Conservation (phyloP, 2,888 invertebrate genomes). For the Galeruca laticollis region DNA sequence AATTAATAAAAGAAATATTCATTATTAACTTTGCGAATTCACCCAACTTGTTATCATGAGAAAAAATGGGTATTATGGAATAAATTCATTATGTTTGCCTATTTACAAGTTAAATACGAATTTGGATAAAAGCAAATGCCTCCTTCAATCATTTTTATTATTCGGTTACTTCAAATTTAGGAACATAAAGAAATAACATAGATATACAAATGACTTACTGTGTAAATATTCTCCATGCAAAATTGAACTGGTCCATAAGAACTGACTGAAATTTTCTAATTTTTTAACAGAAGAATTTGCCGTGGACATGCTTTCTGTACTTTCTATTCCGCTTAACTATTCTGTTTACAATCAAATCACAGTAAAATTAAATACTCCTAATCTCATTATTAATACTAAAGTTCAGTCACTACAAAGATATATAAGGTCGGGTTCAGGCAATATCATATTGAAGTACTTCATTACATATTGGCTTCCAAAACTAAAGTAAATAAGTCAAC, state of each 20-base stretch:
- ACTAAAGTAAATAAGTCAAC: neutral
- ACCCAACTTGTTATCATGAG: too few species aligned
- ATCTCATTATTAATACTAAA: conserved; percentile 10
- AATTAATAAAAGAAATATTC: too few species aligned
- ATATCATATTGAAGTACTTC: neutral
- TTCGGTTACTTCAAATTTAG: too few species aligned
- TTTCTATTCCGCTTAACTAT: neutral
- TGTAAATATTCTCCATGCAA: conserved; percentile 9
- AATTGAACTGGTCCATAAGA: conserved; percentile 25
- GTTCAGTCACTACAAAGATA: conserved; percentile 12
- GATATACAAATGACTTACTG: conserved; percentile 11
- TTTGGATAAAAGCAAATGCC: too few species aligned
- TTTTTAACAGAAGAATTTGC: neutral
- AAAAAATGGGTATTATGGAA: too few species aligned
- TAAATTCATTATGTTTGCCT: too few species aligned
- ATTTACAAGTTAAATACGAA: too few species aligned
- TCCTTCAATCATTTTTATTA: too few species aligned
- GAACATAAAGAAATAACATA: too few species aligned
- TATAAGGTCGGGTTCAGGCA: conserved; percentile 3
- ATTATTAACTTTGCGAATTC: too few species aligned
- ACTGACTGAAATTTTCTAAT: conserved; percentile 3
- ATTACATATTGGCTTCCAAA: conserved; percentile 1
- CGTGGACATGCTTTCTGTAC: neutral
- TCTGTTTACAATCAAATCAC: neutral
- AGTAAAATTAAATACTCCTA: conserved; percentile 3